Evolutionary conservation across 2,797 vertebrate genomes (phyloP), one percentile per base, ranked within the genome.

Genomic region (Nyctalus aviator): DNA sequence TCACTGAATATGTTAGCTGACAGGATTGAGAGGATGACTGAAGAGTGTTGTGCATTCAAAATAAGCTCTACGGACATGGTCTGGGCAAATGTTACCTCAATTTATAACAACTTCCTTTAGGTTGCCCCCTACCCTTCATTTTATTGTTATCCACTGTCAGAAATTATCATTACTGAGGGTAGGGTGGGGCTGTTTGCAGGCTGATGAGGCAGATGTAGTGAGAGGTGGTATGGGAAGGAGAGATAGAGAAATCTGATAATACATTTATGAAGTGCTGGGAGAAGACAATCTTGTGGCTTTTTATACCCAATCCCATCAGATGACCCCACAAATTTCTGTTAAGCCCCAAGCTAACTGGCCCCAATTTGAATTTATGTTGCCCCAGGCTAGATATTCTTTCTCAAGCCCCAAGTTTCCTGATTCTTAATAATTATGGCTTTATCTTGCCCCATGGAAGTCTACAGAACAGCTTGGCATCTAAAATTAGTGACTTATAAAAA

Each of bases 381-480:
- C 62, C 37, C 35, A 88, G 23, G 11, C 21, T 89, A 53, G 72
- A 53, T 69, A 68, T 90, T 84, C 23, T 88, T 93, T 79, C 25
- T 82, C 8, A 82, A 92, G 11, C 32, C 30, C 37, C 44, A 79
- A 6, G 25, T 15, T 87, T 50, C 15, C 13, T 69, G 37, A 87
- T 81, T 95, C 68, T 32, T 92, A 93, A 85, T 92, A 91, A 75
- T 59, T 95, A 91, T 75, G 75, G 50, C 13, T 90, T 94, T 89
- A 18, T 73, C 50, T 68, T 88, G 32, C 15, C 3, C 4, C 8
- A 35, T 37, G 23, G 48, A 91, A 14, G 8, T 92, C 25, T 78
- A 21, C 18, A 92, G 62, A 85, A 88, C 3, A 96, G 12, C 46
- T 27, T 90, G 44, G 50, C 57, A 82, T 94, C 37, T 27, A 27